phyloP scores from a whole-genome alignment of 2,888 invertebrate genomes.

The Drosophila yooni region DNA sequence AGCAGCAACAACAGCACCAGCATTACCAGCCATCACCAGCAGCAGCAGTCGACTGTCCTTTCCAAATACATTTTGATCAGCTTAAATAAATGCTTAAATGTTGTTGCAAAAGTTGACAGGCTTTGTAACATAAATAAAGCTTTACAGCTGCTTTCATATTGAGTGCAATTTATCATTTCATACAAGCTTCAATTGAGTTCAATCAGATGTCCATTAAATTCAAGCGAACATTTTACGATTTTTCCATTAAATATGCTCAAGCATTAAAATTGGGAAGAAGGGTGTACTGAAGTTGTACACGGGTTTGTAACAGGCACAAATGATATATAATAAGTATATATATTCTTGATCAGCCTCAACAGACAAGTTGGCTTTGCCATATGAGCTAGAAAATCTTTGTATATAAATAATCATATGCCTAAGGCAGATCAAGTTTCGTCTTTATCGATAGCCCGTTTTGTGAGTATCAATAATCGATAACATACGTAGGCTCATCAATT shows the following conservation, averaged over 20 bases:
- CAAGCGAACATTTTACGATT: not conserved
- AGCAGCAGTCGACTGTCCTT: slow-evolving; percentile 13
- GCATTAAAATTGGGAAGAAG: too few relatives aligned
- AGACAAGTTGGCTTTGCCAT: not conserved
- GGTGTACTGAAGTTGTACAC: too few relatives aligned
- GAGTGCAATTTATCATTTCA: not conserved
- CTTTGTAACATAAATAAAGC: not conserved
- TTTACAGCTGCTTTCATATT: not conserved
- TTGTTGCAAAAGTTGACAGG: slow-evolving; percentile 3
- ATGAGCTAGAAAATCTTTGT: not conserved
- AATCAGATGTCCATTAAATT: slow-evolving; percentile 1
- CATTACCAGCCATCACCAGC: not conserved
- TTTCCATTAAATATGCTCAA: not conserved
- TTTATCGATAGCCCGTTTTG: not conserved
- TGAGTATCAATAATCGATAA: not conserved
- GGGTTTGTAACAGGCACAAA: too few relatives aligned
- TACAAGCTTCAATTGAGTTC: not conserved
- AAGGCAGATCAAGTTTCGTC: not conserved
- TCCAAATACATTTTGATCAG: slow-evolving; percentile 20
- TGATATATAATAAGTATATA: not conserved
- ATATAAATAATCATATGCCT: not conserved
- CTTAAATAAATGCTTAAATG: slow-evolving; percentile 27
- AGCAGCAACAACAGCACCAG: not conserved
- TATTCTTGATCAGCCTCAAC: not conserved
- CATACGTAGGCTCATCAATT: not conserved